These are phyloP conservation scores for Zaprionus lachaisei DNA, from an alignment of 1,140 invertebrate species.

Conservation along the genomic window DNA sequence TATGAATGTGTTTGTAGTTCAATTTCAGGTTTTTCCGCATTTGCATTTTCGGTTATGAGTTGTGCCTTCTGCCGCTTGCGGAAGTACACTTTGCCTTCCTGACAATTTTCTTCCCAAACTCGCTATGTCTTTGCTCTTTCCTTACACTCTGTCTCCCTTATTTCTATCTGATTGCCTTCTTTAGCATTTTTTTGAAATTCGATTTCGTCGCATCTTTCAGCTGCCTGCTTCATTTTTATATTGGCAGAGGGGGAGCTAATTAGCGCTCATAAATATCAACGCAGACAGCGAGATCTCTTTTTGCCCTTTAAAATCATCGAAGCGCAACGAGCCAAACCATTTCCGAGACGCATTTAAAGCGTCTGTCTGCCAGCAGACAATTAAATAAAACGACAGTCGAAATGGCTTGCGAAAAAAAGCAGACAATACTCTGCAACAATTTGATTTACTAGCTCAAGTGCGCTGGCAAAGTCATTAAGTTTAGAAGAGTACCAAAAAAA, in stretches of 20 bases:
- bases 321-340: constrained; percentile 31
- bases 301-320: constrained; percentile 2
- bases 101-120: not conserved
- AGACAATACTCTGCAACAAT: constrained; percentile 51
- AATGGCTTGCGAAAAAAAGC: constrained; percentile 5
- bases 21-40: constrained; percentile 11
- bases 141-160: not conserved
- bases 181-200: constrained; percentile 30
- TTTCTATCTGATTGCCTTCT: constrained; percentile 28
- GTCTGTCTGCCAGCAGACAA: constrained; percentile 49
- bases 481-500: constrained; percentile 53
- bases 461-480: constrained; percentile 75
- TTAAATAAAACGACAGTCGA: constrained; percentile 65
- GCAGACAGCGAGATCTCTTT: constrained; percentile 8
- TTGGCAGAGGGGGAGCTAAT: constrained; percentile 21
- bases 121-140: not conserved
- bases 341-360: constrained; percentile 51
- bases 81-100: constrained; percentile 44
- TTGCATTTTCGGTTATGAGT: constrained; percentile 30
- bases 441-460: constrained; percentile 65
- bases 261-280: constrained; percentile 36
- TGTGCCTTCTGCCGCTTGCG: constrained; percentile 18
- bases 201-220: constrained; percentile 31
- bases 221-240: not conserved
- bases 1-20: constrained; percentile 37